These are phyloP conservation scores for Frankliniella fusca DNA, from an alignment of 2,888 invertebrate genomes.

Conservation along the genomic window DNA sequence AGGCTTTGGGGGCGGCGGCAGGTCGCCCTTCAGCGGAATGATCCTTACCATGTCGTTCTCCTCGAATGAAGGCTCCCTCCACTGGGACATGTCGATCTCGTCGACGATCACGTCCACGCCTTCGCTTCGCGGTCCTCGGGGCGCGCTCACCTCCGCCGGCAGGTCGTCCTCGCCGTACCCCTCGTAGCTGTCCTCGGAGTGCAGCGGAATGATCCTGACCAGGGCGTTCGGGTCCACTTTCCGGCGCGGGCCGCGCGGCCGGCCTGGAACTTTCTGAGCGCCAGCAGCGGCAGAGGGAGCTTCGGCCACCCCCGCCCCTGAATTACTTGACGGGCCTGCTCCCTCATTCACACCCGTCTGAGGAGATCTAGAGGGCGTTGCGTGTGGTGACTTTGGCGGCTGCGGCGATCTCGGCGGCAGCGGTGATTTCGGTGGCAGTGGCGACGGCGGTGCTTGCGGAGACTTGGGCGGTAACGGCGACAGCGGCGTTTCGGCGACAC, in stretches of 20 bases:
- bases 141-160: not conserved
- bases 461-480: not conserved
- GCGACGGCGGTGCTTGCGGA: not conserved
- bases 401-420: not conserved
- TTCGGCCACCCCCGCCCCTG: not conserved
- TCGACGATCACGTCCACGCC: slow-evolving; percentile 13
- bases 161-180: slow-evolving; percentile 17
- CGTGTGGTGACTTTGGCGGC: not conserved
- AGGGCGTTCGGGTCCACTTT: slow-evolving; percentile 4
- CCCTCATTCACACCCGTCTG: not conserved
- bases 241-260: not conserved
- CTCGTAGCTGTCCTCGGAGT: slow-evolving; percentile 21
- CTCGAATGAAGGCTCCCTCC: slow-evolving; percentile 2
- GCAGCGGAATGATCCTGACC: not conserved
- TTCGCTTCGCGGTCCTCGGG: not conserved
- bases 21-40: slow-evolving; percentile 6
- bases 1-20: not conserved
- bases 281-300: not conserved
- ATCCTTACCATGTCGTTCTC: slow-evolving; percentile 12
- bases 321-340: not conserved
- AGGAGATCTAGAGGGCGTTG: not conserved
- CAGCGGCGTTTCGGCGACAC: not conserved
- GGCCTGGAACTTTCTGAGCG: not conserved
- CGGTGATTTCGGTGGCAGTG: not conserved
- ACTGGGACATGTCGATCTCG: slow-evolving; percentile 12